phyloP scores from a whole-genome alignment of 2,113 vertebrate genomes.

The Vombatus ursinus region DNA sequence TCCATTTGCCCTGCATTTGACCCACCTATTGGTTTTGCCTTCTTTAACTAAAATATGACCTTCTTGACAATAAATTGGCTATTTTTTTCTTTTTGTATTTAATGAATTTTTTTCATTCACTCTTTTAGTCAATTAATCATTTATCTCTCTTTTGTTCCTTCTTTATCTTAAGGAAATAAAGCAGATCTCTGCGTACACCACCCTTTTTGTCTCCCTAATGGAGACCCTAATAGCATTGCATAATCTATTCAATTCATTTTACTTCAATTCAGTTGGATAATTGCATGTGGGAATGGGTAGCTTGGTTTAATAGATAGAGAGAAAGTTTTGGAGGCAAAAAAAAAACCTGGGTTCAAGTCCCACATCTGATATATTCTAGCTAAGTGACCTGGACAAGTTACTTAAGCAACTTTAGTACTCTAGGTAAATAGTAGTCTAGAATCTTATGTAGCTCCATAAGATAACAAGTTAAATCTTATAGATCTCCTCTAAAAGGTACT shows the following conservation, averaged over 20 bases:
- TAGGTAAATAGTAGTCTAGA: neutral
- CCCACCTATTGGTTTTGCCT: neutral
- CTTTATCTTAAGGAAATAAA: neutral
- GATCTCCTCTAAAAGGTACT: neutral
- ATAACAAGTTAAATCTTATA: neutral
- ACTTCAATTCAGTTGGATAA: neutral
- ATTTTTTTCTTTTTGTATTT: neutral
- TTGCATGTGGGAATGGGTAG: neutral
- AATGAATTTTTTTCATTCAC: neutral
- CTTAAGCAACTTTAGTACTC: neutral
- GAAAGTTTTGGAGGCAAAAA: neutral
- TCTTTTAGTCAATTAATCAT: neutral
- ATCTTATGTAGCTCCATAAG: neutral
- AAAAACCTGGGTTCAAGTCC: neutral
- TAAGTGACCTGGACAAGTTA: neutral
- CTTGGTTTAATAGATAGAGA: neutral
- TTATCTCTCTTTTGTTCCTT: neutral
- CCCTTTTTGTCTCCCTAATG: neutral
- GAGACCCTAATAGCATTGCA: neutral
- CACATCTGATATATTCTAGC: neutral
- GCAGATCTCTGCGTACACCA: neutral
- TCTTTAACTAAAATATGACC: neutral
- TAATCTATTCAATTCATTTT: neutral
- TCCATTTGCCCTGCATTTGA: neutral
- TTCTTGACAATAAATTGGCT: neutral